Conservation (phyloP, 2,797 vertebrate genomes). For the Chlorospingus semifuscus region DNA sequence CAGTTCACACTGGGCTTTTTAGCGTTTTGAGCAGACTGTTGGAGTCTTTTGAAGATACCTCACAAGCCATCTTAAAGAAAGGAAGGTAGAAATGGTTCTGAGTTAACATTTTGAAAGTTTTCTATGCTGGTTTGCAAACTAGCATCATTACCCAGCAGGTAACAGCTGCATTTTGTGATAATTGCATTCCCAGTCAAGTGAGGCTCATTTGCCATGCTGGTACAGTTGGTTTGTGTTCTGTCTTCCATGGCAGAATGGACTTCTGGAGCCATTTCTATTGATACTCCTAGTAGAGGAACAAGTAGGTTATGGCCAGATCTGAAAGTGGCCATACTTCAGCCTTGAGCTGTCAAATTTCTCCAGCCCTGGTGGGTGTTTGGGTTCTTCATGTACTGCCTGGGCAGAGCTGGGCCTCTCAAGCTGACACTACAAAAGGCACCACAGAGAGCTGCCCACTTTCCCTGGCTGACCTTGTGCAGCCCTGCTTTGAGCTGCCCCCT, state of each 20-base stretch:
- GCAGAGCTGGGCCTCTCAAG: neutral
- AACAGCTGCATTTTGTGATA: neutral
- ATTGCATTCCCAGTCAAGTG: neutral
- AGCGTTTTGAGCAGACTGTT: neutral
- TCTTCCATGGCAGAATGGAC: neutral
- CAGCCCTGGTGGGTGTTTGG: neutral
- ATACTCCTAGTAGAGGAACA: neutral
- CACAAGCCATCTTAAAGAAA: neutral
- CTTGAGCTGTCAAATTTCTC: neutral
- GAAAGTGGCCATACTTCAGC: neutral
- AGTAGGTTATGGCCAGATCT: neutral
- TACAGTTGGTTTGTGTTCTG: neutral
- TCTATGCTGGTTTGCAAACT: neutral
- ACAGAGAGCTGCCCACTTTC: rapidly evolving
- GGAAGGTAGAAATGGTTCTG: neutral
- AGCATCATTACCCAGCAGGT: rapidly evolving
- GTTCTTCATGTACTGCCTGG: neutral
- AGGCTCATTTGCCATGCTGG: neutral
- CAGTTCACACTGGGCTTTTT: too few species aligned
- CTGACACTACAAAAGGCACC: neutral
- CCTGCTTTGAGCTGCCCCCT: neutral
- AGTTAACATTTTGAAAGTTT: neutral
- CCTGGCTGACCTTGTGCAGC: neutral
- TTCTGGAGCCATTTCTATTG: neutral
- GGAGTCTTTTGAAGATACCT: neutral